These are phyloP conservation scores for Ploceus nigricollis DNA, from an alignment of 2,113 vertebrate species.

Conservation along the genomic window DNA sequence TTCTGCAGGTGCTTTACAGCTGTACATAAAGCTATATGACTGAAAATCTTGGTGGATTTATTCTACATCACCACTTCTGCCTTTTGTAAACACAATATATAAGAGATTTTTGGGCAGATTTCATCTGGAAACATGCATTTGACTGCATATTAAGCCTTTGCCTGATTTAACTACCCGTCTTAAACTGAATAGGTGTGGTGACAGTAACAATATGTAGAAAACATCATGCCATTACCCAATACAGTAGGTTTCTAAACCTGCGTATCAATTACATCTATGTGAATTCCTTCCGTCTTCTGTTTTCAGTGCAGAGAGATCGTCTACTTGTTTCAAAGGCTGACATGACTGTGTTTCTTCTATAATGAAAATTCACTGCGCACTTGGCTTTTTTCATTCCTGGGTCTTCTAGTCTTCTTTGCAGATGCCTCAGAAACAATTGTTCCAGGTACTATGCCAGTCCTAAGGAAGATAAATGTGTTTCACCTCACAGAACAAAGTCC, in stretches of 20 bases:
- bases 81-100: not conserved
- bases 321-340: not conserved
- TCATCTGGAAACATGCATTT: accelerated
- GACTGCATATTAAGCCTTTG: not conserved
- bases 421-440: not conserved
- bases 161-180: not conserved
- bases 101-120: not conserved
- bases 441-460: not conserved
- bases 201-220: not conserved
- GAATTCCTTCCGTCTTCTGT: not conserved
- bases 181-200: not conserved
- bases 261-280: not conserved
- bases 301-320: not conserved
- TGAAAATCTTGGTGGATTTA: not conserved
- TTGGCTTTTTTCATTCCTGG: not conserved
- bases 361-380: not conserved
- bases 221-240: not conserved
- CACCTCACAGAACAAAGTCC: not conserved
- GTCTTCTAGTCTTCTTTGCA: not conserved
- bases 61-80: accelerated
- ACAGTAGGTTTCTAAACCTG: not conserved
- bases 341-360: not conserved
- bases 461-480: not conserved
- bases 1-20: not conserved
- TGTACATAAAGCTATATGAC: not conserved